Evolutionary conservation across 30 jellyfish, hydroid and myxozoan species (phyloP).

Genomic region (Cassiopea xamachana): DNA sequence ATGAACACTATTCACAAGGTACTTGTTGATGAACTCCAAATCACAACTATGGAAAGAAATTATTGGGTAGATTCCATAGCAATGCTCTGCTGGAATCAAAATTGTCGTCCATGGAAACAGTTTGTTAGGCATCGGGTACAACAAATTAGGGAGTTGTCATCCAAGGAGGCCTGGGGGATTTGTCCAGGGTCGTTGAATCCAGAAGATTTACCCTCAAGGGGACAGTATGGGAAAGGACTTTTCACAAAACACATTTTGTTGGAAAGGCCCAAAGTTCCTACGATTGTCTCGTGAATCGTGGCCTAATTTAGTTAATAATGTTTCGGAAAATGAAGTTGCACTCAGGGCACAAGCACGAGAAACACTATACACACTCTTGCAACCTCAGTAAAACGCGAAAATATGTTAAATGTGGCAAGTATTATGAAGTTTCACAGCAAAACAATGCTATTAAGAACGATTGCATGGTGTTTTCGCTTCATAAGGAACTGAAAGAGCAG

Average conservation of each 20-base stretch:
- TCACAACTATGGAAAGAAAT: too few relatives aligned
- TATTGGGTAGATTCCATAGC: too few relatives aligned
- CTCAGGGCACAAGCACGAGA: neutral
- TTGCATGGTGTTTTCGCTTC: slow-evolving; percentile 35
- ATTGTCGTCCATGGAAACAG: slow-evolving; percentile 6
- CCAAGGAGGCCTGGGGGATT: neutral
- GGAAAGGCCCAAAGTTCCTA: slow-evolving; percentile 9
- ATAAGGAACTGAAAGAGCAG: neutral
- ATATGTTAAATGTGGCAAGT: slow-evolving; percentile 2
- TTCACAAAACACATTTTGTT: neutral
- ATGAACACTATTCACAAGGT: too few relatives aligned
- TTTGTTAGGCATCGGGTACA: slow-evolving; percentile 11
- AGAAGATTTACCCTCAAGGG: slow-evolving; percentile 3
- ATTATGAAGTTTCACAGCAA: neutral
- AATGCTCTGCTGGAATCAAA: neutral
- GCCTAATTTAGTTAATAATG: neutral
- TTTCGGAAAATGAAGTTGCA: neutral
- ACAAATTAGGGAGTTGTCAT: neutral
- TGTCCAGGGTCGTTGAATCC: slow-evolving; percentile 1
- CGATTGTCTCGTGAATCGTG: neutral
- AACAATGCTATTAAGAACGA: neutral
- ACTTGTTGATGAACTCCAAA: too few relatives aligned
- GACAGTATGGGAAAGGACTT: slow-evolving; percentile 12
- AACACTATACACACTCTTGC: slow-evolving; percentile 1
- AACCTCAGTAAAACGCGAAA: neutral